phyloP scores from a whole-genome alignment of 2,797 vertebrate species.

The Anguilla obscura region DNA sequence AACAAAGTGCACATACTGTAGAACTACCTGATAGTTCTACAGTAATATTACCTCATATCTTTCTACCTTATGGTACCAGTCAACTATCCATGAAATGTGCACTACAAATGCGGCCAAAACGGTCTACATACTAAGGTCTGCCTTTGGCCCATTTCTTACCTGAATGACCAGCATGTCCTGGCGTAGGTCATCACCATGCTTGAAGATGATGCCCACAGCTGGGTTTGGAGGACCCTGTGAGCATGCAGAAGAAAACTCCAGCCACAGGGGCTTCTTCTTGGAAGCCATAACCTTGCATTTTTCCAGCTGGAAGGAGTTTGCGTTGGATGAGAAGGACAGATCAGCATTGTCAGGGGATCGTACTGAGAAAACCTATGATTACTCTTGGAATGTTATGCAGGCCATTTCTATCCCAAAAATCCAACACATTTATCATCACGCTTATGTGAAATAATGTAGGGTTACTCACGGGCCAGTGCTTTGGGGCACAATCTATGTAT shows the following conservation, averaged over 20 bases:
- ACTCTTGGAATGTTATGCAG: too few species aligned
- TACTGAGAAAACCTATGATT: background rate
- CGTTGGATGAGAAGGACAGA: background rate
- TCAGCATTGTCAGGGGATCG: background rate
- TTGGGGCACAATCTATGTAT: background rate
- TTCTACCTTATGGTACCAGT: background rate
- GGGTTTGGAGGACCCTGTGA: slow-evolving; percentile 55
- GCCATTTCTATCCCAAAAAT: background rate
- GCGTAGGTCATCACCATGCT: slow-evolving; percentile 77
- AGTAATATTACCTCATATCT: background rate
- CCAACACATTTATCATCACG: background rate
- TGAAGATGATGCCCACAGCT: slow-evolving; percentile 77
- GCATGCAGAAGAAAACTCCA: slow-evolving; percentile 71
- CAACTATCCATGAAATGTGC: background rate
- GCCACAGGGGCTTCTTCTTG: slow-evolving; percentile 80
- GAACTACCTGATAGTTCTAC: background rate
- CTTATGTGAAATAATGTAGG: background rate
- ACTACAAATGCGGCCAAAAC: background rate
- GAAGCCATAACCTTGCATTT: slow-evolving; percentile 78
- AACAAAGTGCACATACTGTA: too few species aligned
- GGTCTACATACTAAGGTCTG: background rate
- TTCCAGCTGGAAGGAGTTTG: slow-evolving; percentile 59
- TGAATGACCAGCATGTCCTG: slow-evolving; percentile 82
- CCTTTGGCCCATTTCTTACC: slow-evolving; percentile 51
- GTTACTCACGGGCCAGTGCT: background rate